A percentile compares a stretch with the other conserved stretches of the same genome.
Conservation (phyloP, 1,140 invertebrate genomes). For the Magallana ariakensis region DNA sequence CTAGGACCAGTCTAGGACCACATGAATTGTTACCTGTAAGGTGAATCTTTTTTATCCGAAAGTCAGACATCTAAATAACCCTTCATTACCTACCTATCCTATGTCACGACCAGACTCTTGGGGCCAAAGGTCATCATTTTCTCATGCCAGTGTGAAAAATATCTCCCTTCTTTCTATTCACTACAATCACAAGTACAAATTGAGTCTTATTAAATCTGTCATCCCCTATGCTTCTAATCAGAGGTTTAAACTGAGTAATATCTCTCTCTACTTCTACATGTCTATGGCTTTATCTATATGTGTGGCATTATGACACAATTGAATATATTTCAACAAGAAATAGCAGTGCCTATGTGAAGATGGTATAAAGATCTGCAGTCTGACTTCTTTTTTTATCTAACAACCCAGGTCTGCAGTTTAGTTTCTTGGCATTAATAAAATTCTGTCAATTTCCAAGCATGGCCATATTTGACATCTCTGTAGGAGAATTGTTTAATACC, state of each 20-base stretch:
- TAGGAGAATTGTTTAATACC: neutral
- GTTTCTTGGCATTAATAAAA: neutral
- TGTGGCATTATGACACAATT: neutral
- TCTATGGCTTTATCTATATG: neutral
- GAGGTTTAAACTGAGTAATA: too few relatives aligned
- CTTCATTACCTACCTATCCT: slow-evolving; percentile 9
- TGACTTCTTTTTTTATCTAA: neutral
- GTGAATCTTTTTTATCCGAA: neutral
- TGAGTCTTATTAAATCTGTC: slow-evolving; percentile 1
- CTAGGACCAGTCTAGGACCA: neutral
- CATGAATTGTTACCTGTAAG: slow-evolving; percentile 18
- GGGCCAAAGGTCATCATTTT: slow-evolving; percentile 6
- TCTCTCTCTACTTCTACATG: too few relatives aligned
- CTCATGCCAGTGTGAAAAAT: neutral
- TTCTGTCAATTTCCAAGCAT: neutral
- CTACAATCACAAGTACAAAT: neutral
- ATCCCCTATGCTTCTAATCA: too few relatives aligned
- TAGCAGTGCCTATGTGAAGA: neutral
- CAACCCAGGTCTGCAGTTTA: neutral
- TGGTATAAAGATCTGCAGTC: neutral
- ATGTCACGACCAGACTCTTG: neutral
- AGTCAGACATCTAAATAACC: neutral
- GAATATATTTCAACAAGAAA: neutral
- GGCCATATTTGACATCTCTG: neutral
- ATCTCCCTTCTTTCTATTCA: neutral